Evolutionary conservation across 2,888 invertebrate genomes (phyloP).

Genomic region (Leptopilina syphax): DNA sequence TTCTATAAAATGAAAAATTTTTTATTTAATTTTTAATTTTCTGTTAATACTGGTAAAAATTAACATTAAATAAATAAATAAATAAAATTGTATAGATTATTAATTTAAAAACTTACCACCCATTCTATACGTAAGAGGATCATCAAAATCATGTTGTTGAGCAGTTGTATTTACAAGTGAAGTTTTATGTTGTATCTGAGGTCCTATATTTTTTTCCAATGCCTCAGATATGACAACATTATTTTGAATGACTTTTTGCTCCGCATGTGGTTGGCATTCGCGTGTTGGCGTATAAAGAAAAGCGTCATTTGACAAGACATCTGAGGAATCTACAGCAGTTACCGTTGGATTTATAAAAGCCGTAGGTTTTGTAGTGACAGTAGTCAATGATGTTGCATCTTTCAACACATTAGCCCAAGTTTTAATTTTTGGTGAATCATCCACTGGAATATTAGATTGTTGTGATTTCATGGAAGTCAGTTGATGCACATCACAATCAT

Average conservation of each 20-base stretch:
- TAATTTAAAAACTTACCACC: constrained; percentile 80
- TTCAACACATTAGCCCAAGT: constrained; percentile 76
- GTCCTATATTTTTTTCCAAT: constrained; percentile 44
- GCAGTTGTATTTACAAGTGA: constrained; percentile 22
- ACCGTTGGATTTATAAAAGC: constrained; percentile 66
- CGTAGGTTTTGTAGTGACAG: constrained; percentile 63
- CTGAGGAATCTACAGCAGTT: constrained; percentile 46
- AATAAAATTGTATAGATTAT: background rate
- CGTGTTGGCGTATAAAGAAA: constrained; percentile 10
- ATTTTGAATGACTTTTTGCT: constrained; percentile 52
- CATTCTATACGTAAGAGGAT: constrained; percentile 84
- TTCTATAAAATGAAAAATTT: constrained; percentile 79
- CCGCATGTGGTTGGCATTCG: constrained; percentile 42
- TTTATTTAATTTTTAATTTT: background rate
- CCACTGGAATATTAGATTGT: constrained; percentile 33
- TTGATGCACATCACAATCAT: background rate
- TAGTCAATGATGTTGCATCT: constrained; percentile 51
- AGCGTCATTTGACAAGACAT: constrained; percentile 14
- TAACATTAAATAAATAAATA: background rate
- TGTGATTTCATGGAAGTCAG: background rate
- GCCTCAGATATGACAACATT: constrained; percentile 32
- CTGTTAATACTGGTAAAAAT: background rate
- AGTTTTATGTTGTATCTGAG: constrained; percentile 50
- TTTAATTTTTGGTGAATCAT: constrained; percentile 52
- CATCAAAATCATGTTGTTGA: constrained; percentile 76